These are phyloP conservation scores for Hirudo medicinalis DNA, from an alignment of 1,140 invertebrate species.

Conservation along the genomic window DNA sequence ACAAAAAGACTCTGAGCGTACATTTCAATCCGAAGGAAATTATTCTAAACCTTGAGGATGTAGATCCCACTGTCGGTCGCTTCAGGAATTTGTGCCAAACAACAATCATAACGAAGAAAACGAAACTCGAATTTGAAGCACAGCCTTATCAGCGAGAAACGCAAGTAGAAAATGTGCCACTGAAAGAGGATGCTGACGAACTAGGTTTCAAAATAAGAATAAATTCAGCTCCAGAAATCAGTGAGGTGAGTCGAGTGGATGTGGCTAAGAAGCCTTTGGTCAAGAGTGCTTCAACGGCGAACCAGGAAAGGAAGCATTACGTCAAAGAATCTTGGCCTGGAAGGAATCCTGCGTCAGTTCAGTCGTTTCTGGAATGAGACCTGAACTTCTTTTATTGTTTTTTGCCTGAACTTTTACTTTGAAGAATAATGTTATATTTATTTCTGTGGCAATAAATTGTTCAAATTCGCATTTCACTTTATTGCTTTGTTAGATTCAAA, in stretches of 20 bases:
- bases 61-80: constrained; percentile 86
- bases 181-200: not conserved
- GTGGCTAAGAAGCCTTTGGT: constrained; percentile 29
- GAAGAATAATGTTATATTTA: no score
- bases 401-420: no score
- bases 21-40: constrained; percentile 94
- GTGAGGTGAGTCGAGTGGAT: constrained; percentile 19
- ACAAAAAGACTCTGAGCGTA: constrained; percentile 57
- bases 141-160: no score
- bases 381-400: no score
- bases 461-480: no score
- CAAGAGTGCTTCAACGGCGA: constrained; percentile 43
- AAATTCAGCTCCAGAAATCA: constrained; percentile 83
- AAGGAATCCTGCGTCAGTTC: constrained; percentile 56
- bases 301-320: constrained; percentile 92
- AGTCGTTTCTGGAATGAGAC: not conserved
- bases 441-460: no score
- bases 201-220: constrained; percentile 48
- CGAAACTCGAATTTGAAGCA: no score
- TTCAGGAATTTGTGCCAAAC: constrained; percentile 92
- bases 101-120: constrained; percentile 42
- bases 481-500: no score
- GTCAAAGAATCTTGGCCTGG: constrained; percentile 99
- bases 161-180: no score
- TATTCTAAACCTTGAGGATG: constrained; percentile 93